Evolutionary conservation across 1,140 invertebrate species (phyloP).

Genomic region (Choristoneura fumiferana): DNA sequence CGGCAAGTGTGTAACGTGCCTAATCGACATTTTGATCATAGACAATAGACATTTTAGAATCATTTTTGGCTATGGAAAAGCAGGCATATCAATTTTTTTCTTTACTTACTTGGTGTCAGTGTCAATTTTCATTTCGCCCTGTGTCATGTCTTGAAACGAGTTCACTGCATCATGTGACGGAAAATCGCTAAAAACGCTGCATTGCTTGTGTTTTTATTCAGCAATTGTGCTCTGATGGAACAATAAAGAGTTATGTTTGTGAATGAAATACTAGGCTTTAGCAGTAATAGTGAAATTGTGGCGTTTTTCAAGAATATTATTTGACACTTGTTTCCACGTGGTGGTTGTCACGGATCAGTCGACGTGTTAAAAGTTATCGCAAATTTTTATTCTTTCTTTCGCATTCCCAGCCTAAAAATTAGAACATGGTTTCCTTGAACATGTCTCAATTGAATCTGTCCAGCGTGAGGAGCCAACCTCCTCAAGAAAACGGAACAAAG

Average conservation of each 20-base stretch:
- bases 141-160: conserved; percentile 38
- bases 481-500: conserved; percentile 45
- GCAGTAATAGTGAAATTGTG: conserved; percentile 25
- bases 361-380: conserved; percentile 62
- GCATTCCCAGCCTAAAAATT: conserved; percentile 32
- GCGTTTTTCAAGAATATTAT: conserved; percentile 35
- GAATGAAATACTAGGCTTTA: conserved; percentile 21
- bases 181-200: conserved; percentile 24
- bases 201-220: conserved; percentile 24
- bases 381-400: conserved; percentile 35
- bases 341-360: conserved; percentile 59
- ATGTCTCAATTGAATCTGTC: conserved; percentile 67
- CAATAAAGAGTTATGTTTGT: conserved; percentile 37
- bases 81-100: neutral
- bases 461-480: conserved; percentile 50
- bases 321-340: conserved; percentile 74
- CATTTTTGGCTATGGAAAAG: conserved; percentile 15
- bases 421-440: conserved; percentile 64
- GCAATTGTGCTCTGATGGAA: conserved; percentile 27
- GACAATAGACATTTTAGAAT: no score
- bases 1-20: neutral
- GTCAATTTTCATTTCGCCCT: conserved; percentile 19
- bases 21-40: no score
- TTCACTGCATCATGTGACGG: conserved; percentile 31
- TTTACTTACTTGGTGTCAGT: conserved; percentile 2